These are phyloP conservation scores for Stomorhina lunata DNA, from an alignment of 2,888 invertebrate species.

Conservation along the genomic window DNA sequence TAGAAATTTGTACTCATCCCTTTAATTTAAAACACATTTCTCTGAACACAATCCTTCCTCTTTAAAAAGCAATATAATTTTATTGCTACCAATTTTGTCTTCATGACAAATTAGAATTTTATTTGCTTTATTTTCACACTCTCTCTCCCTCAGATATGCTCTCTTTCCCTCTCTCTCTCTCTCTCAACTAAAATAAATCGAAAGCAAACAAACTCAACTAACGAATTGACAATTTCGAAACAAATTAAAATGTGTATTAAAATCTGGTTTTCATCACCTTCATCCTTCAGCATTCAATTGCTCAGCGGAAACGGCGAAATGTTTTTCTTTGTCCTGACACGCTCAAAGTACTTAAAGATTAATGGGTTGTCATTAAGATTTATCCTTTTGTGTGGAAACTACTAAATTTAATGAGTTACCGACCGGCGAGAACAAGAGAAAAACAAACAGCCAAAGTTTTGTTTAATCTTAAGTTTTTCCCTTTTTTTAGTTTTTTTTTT, in stretches of 20 bases:
- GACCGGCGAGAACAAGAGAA: neutral
- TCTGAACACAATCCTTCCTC: too few relatives aligned
- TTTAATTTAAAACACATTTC: too few relatives aligned
- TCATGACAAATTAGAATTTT: neutral
- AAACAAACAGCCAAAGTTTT: slow-evolving; percentile 43
- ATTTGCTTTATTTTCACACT: neutral
- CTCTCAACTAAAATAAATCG: neutral
- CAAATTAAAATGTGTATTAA: slow-evolving; percentile 46
- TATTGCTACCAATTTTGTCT: neutral
- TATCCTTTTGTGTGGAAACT: slow-evolving; percentile 45
- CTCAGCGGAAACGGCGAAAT: neutral
- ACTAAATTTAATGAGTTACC: slow-evolving; percentile 40
- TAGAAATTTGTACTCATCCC: too few relatives aligned
- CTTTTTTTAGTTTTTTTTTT: neutral
- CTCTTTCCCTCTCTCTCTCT: neutral
- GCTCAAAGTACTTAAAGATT: slow-evolving; percentile 44
- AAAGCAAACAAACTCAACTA: neutral
- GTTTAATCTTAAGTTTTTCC: slow-evolving; percentile 30
- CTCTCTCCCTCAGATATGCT: neutral
- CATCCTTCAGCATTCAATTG: neutral
- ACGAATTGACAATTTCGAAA: slow-evolving; percentile 14
- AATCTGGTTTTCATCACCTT: slow-evolving; percentile 41
- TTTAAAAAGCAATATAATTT: neutral
- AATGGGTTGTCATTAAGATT: slow-evolving; percentile 54
- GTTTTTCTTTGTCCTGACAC: neutral